These are phyloP conservation scores for Acrossocheilus wenchowensis DNA, from an alignment of 2,797 vertebrate genomes.

Conservation along the genomic window DNA sequence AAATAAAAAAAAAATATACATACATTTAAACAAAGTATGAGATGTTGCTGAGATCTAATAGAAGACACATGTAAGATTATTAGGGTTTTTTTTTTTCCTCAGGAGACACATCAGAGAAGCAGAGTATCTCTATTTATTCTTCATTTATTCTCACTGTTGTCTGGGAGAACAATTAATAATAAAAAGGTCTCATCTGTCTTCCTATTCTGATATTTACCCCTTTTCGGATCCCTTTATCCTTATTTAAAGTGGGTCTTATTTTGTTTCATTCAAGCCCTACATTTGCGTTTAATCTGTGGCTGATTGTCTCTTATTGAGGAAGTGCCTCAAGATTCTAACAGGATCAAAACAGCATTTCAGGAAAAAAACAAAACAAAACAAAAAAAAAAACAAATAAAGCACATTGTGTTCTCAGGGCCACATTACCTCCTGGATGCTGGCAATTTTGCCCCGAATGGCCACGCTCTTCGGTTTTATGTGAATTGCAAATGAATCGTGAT, in stretches of 20 bases:
- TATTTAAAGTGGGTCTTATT: background rate
- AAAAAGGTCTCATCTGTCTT: background rate
- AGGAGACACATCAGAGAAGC: background rate
- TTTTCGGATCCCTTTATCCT: background rate
- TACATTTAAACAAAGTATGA: background rate
- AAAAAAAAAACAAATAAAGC: conserved; percentile 1
- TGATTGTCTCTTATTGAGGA: conserved; percentile 40
- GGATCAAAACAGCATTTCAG: conserved; percentile 37
- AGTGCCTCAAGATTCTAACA: conserved; percentile 20
- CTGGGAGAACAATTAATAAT: background rate
- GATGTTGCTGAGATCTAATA: background rate
- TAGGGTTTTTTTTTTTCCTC: background rate
- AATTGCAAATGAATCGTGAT: conserved; percentile 6
- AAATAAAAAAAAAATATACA: background rate
- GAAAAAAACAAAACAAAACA: too few species aligned
- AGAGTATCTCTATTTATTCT: background rate
- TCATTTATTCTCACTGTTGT: background rate
- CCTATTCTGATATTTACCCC: background rate
- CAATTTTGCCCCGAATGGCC: conserved; percentile 6
- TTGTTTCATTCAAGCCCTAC: conserved; percentile 5
- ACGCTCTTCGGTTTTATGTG: conserved; percentile 10
- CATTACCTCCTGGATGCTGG: conserved; percentile 9
- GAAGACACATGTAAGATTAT: background rate
- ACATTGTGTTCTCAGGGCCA: background rate
- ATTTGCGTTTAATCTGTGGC: conserved; percentile 29